phyloP scores from a whole-genome alignment of 1,140 invertebrate genomes.

The Drosophila melanica region DNA sequence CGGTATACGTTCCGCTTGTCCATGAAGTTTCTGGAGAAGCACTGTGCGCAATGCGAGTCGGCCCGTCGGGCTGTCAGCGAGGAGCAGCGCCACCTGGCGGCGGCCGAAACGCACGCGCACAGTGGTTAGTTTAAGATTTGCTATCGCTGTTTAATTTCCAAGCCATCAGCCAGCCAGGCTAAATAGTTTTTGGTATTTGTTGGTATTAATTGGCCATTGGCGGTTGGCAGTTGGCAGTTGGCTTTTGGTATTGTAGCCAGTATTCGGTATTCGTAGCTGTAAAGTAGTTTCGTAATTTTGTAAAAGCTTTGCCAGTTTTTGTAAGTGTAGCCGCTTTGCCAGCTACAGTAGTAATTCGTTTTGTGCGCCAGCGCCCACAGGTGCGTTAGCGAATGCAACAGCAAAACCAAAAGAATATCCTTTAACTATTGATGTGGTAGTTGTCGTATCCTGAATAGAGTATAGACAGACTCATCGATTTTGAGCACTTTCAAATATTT shows the following conservation, averaged over 20 bases:
- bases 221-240: constrained; percentile 19
- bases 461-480: constrained; percentile 43
- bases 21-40: constrained; percentile 84
- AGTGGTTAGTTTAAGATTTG: constrained; percentile 74
- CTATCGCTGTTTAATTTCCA: constrained; percentile 43
- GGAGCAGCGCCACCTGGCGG: constrained; percentile 65
- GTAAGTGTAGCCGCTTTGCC: constrained; percentile 58
- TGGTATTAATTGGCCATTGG: background rate
- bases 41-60: constrained; percentile 80
- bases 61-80: constrained; percentile 53
- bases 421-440: constrained; percentile 44
- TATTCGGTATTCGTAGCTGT: constrained; percentile 64
- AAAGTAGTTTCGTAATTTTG: constrained; percentile 81
- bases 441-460: constrained; percentile 47
- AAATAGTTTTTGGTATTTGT: background rate
- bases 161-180: constrained; percentile 10
- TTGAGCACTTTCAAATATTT: constrained; percentile 60
- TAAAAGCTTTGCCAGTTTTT: constrained; percentile 73
- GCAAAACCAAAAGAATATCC: constrained; percentile 32
- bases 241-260: constrained; percentile 50
- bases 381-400: background rate
- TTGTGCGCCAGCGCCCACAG: constrained; percentile 36
- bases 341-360: constrained; percentile 50
- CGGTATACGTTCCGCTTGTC: constrained; percentile 84
- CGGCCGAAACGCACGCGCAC: constrained; percentile 51